Evolutionary conservation across 2,113 vertebrate genomes (phyloP).

Genomic region (Alces alces): DNA sequence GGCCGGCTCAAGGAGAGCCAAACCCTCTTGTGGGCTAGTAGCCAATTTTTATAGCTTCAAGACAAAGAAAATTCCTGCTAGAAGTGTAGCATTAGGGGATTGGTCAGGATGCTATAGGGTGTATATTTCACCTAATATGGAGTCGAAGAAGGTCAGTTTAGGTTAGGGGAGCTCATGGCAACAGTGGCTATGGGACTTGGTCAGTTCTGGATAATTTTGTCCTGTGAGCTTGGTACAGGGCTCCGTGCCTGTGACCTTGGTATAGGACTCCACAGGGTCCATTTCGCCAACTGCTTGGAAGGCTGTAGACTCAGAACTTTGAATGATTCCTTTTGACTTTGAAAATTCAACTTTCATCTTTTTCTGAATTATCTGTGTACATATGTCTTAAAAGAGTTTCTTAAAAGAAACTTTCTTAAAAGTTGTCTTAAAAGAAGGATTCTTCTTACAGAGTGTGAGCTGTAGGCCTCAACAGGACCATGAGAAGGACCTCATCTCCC

Average conservation of each 20-base stretch:
- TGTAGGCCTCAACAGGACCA: background rate
- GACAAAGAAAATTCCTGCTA: background rate
- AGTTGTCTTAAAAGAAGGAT: background rate
- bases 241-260: background rate
- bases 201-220: background rate
- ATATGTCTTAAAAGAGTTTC: background rate
- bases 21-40: background rate
- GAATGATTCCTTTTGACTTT: background rate
- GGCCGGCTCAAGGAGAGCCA: fast-evolving
- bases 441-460: background rate
- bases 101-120: background rate
- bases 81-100: background rate
- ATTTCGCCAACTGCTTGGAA: background rate
- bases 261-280: background rate
- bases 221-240: background rate
- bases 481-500: background rate
- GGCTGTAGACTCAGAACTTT: background rate
- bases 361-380: background rate
- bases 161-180: background rate
- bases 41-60: background rate
- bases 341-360: background rate
- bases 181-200: background rate
- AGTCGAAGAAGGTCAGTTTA: background rate
- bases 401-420: no score
- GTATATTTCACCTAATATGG: background rate